Percentiles rank a stretch among this genome's conserved stretches.
Conservation (phyloP, 2,888 invertebrate genomes). For the Ophion costatus region DNA sequence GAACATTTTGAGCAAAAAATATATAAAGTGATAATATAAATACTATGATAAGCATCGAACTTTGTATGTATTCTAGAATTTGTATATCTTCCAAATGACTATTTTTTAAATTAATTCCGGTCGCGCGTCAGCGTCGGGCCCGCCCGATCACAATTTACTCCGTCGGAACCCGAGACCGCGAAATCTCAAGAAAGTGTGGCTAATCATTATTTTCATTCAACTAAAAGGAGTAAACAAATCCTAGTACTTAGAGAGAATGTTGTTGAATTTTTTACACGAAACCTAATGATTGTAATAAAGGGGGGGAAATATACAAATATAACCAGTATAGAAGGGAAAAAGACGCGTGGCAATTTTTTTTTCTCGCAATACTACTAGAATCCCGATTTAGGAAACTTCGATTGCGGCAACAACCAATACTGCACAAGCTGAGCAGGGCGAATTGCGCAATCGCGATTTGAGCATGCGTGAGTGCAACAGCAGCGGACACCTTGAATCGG, state of each 20-base stretch:
- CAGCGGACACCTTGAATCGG: not conserved
- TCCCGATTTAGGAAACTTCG: not conserved
- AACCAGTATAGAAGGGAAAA: slow-evolving; percentile 10
- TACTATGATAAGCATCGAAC: slow-evolving; percentile 61
- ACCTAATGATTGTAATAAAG: slow-evolving; percentile 73
- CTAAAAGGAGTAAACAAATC: slow-evolving; percentile 58
- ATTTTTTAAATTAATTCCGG: slow-evolving; percentile 49
- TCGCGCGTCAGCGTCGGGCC: not conserved
- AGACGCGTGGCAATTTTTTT: slow-evolving; percentile 3
- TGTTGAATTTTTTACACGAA: slow-evolving; percentile 79
- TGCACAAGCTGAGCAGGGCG: not conserved
- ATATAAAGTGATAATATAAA: slow-evolving; percentile 56
- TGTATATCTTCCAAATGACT: slow-evolving; percentile 69
- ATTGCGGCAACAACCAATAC: not conserved
- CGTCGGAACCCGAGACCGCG: slow-evolving; percentile 32
- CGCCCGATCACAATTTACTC: slow-evolving; percentile 12
- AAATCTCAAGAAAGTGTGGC: slow-evolving; percentile 36
- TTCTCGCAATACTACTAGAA: not conserved
- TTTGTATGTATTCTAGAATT: slow-evolving; percentile 71
- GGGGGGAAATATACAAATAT: slow-evolving; percentile 49
- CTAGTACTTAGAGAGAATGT: slow-evolving; percentile 72
- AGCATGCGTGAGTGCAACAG: not conserved
- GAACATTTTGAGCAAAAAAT: slow-evolving; percentile 21
- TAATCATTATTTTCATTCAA: slow-evolving; percentile 64
- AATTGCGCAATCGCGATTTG: not conserved